Percentiles rank a stretch among this genome's conserved stretches.
Evolutionary conservation across 2,113 vertebrate species (phyloP).

Genomic region (Arizona elegans): DNA sequence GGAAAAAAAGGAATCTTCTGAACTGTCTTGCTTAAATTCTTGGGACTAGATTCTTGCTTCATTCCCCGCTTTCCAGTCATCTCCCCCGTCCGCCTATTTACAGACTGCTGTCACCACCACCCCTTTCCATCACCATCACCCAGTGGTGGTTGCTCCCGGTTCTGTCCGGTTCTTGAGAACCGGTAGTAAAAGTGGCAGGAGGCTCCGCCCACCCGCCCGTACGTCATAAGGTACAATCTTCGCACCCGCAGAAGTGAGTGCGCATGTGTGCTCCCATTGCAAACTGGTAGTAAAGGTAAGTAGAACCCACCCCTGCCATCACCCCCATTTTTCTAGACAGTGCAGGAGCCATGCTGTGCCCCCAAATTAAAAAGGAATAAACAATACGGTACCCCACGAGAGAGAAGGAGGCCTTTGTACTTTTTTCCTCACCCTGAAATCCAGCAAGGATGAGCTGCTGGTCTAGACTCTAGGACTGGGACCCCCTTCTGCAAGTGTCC

Average conservation of each 20-base stretch:
- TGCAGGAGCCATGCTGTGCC: background rate
- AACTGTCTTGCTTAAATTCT: background rate
- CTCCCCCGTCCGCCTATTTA: background rate
- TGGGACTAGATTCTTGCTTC: background rate
- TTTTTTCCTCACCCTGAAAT: background rate
- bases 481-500: background rate
- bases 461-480: background rate
- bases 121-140: background rate
- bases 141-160: no score
- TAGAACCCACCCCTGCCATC: background rate
- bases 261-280: no score
- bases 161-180: no score
- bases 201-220: no score
- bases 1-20: background rate
- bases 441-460: background rate
- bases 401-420: background rate
- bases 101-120: background rate
- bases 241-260: no score
- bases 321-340: background rate
- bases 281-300: no score
- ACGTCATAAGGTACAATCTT: no score
- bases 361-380: background rate
- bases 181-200: no score
- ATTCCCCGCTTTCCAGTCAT: background rate
- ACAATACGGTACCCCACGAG: background rate